Evolutionary conservation across 23 tunicate genomes (phyloP).

Genomic region (Ascidia mentula): DNA sequence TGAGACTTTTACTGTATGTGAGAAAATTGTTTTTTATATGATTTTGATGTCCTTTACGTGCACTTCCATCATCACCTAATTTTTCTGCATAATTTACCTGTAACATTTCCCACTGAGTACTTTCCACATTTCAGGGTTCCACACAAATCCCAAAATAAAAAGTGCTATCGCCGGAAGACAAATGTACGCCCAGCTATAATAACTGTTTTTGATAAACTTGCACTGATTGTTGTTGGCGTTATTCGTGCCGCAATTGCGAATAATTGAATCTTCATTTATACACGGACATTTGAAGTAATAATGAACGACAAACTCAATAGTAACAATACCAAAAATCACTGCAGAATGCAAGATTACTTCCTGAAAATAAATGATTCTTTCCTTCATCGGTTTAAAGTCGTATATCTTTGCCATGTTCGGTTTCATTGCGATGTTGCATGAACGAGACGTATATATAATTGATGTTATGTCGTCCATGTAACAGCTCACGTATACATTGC

Average conservation of each 20-base stretch:
- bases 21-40: not conserved
- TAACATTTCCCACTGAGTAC: not conserved
- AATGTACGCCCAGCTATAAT: not conserved
- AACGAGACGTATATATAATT: too few relatives aligned
- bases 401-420: not conserved
- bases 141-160: not conserved
- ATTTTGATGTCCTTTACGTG: too few relatives aligned
- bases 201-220: not conserved
- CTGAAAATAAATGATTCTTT: not conserved
- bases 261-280: not conserved
- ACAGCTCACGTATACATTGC: too few relatives aligned
- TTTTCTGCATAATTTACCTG: too few relatives aligned
- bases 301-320: not conserved
- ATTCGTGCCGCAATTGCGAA: not conserved
- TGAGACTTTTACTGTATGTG: not conserved
- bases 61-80: too few relatives aligned
- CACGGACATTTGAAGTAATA: constrained; percentile 7
- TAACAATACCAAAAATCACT: not conserved
- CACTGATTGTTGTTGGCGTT: not conserved
- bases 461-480: too few relatives aligned
- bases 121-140: not conserved
- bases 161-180: not conserved
- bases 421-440: not conserved
- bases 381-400: not conserved
- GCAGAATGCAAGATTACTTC: not conserved